Base-by-base conservation (phyloP, 2,797 vertebrate species). In the Chelonia mydas region DNA sequence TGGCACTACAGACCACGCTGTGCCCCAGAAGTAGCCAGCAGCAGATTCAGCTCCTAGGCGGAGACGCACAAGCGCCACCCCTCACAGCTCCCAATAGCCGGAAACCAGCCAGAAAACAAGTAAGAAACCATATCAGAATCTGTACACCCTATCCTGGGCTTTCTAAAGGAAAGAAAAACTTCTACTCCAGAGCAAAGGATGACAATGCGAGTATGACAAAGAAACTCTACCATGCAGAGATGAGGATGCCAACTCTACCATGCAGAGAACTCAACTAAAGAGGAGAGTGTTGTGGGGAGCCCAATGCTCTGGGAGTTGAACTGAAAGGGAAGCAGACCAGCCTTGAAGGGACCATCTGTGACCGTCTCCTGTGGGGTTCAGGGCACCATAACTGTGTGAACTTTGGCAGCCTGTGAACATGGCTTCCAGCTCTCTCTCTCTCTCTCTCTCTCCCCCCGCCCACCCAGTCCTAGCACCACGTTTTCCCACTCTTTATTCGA, bases 1-100 rank as follows among this genome's bases (percentile, higher is more conserved):
- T 54, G 53, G 53, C 53, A 54, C 53, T 1, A 3, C 3, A 3
- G 21, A 54, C 53, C 8, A 2, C 1, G 8, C 53, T 54, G 53
- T 8, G 1, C 53, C 53, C 53, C 8, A 2, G 53, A 54, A 54
- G 53, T 3, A 1, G 21, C 53, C 53, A 54, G 8, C 53, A 23
- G 21, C 21, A 23, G 21, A 21, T 54, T 21, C 21, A 1, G 53
- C 53, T 54, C 53, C 9, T 41, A 41, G 41, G 41, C 5, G 5
- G 41, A 41, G 41, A 2, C 21, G 21, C 4, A 1, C 7, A 54
- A 21, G 53, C 53, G 8, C 53, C 1, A 7, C 53, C 7, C 19
- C 51, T n/a, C 53, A 3, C 7, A 21, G 53, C 53, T 54, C 21
- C 7, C 41, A 41, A 41, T 41, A 41, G 41, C 5, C 41, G 41